Percentiles rank a stretch among this genome's conserved stretches.
These are phyloP conservation scores for Bombus fervidus DNA, from an alignment of 1,140 invertebrate species.

Conservation along the genomic window DNA sequence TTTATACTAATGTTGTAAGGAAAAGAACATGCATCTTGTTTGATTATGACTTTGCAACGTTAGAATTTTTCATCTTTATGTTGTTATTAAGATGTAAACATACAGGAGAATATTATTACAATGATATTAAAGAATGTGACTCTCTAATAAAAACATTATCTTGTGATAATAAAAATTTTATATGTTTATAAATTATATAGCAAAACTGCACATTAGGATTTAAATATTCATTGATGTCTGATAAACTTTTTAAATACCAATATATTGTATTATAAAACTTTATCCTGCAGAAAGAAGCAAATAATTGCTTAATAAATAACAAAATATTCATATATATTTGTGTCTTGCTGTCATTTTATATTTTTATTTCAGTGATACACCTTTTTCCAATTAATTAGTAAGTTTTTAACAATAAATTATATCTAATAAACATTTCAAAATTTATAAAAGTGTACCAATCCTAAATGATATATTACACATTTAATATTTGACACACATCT, in stretches of 20 bases:
- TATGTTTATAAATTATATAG: not conserved
- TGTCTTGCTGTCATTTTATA: not conserved
- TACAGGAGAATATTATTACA: not conserved
- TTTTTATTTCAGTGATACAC: not conserved
- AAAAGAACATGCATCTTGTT: not conserved
- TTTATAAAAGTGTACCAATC: not conserved
- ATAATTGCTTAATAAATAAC: slow-evolving; percentile 10
- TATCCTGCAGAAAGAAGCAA: not conserved
- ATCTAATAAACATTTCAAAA: not conserved
- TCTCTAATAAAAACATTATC: not conserved
- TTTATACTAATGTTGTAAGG: not conserved
- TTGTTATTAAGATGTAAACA: not conserved
- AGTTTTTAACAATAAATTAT: not conserved
- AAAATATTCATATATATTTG: not conserved
- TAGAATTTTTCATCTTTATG: not conserved
- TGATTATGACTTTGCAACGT: not conserved
- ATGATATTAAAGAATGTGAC: not conserved
- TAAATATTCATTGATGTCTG: not conserved
- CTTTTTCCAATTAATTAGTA: not conserved
- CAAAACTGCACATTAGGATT: not conserved
- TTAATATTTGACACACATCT: not conserved
- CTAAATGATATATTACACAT: not conserved
- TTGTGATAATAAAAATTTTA: slow-evolving; percentile 1
- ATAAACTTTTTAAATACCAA: not conserved
- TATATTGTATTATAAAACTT: not conserved